Percentiles rank a stretch among this genome's conserved stretches.
These are phyloP conservation scores for Calliphora vicina DNA, from an alignment of 1,140 invertebrate species.

Conservation along the genomic window DNA sequence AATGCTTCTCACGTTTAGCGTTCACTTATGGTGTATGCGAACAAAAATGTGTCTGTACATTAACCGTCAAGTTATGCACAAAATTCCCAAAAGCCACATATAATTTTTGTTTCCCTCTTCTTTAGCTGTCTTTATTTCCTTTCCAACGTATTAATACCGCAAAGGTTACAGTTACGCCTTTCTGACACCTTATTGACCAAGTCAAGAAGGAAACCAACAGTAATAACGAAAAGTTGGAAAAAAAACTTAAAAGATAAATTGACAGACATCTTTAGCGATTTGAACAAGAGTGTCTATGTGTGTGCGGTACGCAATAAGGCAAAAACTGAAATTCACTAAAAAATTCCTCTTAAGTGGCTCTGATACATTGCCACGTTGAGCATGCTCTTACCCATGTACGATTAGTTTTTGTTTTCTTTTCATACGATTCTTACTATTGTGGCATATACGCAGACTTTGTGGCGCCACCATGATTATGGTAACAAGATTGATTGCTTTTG, in stretches of 20 bases:
- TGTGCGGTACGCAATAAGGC: background rate
- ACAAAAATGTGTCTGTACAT: conserved; percentile 8
- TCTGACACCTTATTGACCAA: conserved; percentile 28
- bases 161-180: conserved; percentile 8
- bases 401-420: background rate
- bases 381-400: background rate
- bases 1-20: conserved; percentile 20
- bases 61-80: conserved; percentile 23
- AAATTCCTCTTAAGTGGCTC: conserved; percentile 17
- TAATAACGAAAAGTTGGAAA: background rate
- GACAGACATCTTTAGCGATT: conserved; percentile 12
- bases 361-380: background rate
- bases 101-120: conserved; percentile 9
- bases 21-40: background rate
- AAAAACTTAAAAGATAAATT: conserved; percentile 20
- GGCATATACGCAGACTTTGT: conserved; percentile 20
- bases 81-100: conserved; percentile 30
- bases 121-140: background rate
- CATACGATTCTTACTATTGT: background rate
- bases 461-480: conserved; percentile 28
- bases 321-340: background rate
- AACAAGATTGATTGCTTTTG: conserved; percentile 26
- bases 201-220: background rate
- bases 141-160: background rate
- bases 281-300: background rate